Percentiles rank a stretch among this genome's conserved stretches.
Evolutionary conservation across 64 coral and sea anemone genomes (phyloP).

Genomic region (Anthopleura sola): DNA sequence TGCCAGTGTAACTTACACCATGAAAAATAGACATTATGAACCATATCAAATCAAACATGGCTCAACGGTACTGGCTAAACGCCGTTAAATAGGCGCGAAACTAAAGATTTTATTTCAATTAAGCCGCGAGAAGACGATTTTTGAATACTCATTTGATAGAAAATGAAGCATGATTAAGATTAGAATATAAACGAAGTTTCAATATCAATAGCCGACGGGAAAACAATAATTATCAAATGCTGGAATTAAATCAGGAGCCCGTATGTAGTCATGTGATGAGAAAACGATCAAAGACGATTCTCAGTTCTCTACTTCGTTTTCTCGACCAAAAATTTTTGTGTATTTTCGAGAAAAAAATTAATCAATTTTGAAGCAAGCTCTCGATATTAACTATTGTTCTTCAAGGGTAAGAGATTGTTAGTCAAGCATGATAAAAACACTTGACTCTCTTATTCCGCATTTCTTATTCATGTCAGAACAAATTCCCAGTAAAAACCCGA

Average conservation of each 20-base stretch:
- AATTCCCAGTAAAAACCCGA: background rate
- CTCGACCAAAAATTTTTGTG: too few species aligned
- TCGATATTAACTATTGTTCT: background rate
- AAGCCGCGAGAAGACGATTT: background rate
- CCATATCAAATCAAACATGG: background rate
- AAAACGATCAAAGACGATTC: background rate
- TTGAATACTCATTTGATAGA: background rate
- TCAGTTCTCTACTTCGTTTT: too few species aligned
- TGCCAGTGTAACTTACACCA: background rate
- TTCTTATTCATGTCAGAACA: background rate
- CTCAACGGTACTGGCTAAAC: too few species aligned
- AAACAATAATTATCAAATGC: background rate
- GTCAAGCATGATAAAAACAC: conserved; percentile 5
- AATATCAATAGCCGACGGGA: background rate
- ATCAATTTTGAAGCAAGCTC: background rate
- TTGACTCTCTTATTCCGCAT: background rate
- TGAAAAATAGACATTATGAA: too few species aligned
- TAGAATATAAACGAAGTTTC: background rate
- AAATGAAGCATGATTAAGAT: background rate
- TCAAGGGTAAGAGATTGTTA: background rate
- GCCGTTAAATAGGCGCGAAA: too few species aligned
- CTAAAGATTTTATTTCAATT: too few species aligned
- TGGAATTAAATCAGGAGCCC: background rate
- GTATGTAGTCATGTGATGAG: background rate
- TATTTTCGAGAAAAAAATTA: too few species aligned